Percentiles rank a stretch among this genome's conserved stretches.
phyloP scores from a whole-genome alignment of 2,113 vertebrate genomes.

The Globicephala melas region DNA sequence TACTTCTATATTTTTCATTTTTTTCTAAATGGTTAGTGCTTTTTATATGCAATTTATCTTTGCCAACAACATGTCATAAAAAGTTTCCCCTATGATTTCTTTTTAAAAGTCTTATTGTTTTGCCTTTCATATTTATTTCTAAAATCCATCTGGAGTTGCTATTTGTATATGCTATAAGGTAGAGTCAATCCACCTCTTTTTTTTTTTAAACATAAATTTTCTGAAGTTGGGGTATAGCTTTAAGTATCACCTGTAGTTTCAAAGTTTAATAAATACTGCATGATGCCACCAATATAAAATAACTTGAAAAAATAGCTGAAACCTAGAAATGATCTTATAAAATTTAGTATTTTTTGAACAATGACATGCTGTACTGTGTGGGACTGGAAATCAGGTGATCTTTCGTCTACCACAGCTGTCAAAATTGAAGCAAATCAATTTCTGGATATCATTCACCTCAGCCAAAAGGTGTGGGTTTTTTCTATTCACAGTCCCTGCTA shows the following conservation, averaged over 20 bases:
- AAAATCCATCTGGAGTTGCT: neutral
- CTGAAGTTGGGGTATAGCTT: neutral
- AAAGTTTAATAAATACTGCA: neutral
- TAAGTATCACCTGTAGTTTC: neutral
- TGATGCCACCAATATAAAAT: neutral
- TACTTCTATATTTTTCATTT: neutral
- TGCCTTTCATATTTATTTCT: neutral
- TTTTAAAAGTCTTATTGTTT: neutral
- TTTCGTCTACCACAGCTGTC: neutral
- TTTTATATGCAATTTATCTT: neutral
- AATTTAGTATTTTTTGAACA: neutral
- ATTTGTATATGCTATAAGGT: neutral
- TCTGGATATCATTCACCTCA: neutral
- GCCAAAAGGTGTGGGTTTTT: neutral
- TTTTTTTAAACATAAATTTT: neutral
- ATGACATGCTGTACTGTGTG: neutral
- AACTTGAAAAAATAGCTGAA: neutral
- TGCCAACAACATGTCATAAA: neutral
- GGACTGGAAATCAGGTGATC: neutral
- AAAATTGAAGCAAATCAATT: neutral
- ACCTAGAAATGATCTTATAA: neutral
- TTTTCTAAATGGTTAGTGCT: neutral
- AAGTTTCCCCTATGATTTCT: neutral
- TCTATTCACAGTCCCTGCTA: neutral
- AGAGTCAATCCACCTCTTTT: neutral